Evolutionary conservation across 2,888 invertebrate genomes (phyloP).

Genomic region (Agapostemon virescens): DNA sequence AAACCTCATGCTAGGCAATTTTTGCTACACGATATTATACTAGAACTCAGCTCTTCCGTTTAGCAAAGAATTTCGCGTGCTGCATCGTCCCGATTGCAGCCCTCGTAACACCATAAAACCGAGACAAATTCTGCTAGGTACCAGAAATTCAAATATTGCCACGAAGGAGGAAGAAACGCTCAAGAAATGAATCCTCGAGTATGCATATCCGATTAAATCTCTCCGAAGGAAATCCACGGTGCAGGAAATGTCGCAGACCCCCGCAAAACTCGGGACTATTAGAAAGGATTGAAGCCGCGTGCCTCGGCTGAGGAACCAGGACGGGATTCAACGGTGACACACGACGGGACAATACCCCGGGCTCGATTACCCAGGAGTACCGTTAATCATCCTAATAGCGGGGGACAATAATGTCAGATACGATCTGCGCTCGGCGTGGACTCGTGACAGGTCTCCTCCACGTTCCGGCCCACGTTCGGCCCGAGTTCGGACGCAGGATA

Average conservation of each 20-base stretch:
- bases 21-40: no score
- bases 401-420: slow-evolving; percentile 64
- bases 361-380: slow-evolving; percentile 62
- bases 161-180: neutral
- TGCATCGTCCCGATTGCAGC: no score
- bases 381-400: slow-evolving; percentile 69
- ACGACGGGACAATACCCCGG: slow-evolving; percentile 61
- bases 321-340: slow-evolving; percentile 62
- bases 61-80: no score
- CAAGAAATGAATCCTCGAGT: neutral
- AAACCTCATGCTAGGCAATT: no score
- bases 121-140: no score
- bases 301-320: slow-evolving; percentile 45
- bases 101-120: no score
- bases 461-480: slow-evolving; percentile 46
- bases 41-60: no score
- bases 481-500: slow-evolving; percentile 35
- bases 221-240: no score
- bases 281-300: slow-evolving; percentile 14
- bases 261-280: slow-evolving; percentile 11
- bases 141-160: neutral
- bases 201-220: neutral
- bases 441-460: slow-evolving; percentile 55
- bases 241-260: neutral
- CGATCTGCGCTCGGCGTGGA: slow-evolving; percentile 57